Conservation (phyloP, 2,797 vertebrate genomes). For the Trachurus trachurus region DNA sequence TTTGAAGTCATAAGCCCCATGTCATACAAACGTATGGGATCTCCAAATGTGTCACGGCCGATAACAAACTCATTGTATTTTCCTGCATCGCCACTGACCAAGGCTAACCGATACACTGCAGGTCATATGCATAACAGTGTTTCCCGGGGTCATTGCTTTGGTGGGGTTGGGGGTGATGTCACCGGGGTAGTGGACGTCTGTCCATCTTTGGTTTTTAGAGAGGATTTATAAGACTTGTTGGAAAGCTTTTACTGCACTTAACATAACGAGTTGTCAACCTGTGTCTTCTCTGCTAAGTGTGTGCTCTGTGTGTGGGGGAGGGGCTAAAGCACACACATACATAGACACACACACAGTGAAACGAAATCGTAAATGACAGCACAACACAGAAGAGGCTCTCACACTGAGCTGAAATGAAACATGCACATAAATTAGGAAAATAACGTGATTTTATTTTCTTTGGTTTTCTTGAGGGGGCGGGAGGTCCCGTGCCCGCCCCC, state of each 20-base stretch:
- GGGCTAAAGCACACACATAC: not conserved
- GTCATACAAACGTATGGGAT: constrained; percentile 19
- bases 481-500: not conserved
- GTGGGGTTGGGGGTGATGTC: not conserved
- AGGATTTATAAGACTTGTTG: not conserved
- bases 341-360: not conserved
- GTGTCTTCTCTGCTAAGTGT: not conserved
- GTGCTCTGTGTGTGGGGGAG: too few relatives aligned
- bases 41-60: not conserved
- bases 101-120: constrained; percentile 20
- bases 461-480: not conserved
- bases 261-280: not conserved
- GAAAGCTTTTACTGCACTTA: not conserved
- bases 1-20: constrained; percentile 26
- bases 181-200: too few relatives aligned
- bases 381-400: not conserved
- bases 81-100: constrained; percentile 5
- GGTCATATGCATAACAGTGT: constrained; percentile 7
- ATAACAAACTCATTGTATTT: constrained; percentile 28
- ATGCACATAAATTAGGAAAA: not conserved
- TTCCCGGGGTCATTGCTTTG: not conserved
- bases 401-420: not conserved
- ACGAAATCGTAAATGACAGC: not conserved
- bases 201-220: not conserved
- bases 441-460: not conserved